Base-by-base conservation (phyloP, 2,888 invertebrate species). In the Sinodicranocentrus sp. region DNA sequence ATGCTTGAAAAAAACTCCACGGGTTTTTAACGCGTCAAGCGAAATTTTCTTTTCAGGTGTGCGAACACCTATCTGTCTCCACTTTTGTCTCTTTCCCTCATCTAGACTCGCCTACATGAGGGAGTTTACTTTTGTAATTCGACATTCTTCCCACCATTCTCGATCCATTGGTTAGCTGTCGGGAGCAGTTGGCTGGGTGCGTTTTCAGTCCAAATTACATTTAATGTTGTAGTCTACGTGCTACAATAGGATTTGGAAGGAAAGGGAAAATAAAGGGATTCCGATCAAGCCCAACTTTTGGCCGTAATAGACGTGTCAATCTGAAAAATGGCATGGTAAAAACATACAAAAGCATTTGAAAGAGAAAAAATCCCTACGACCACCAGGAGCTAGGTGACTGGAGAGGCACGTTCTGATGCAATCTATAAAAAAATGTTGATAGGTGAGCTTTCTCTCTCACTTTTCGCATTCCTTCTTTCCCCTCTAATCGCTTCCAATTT, bases 271-370 rank as follows among this genome's bases (percentile, higher is more conserved):
- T 6, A 52, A 19, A 19, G 25, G 25, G n/a, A 59, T 25, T 26
- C 59, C 25, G 25, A 26, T 59, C 25, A 26, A 59, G 59, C 59
- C 23, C 59, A 25, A 59, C 21, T 23, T 59, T n/a, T n/a, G 59
- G 13, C 15, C 25, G 15, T 59, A 26, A 59, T 59, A 59, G 59
- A 59, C 59, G 59, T 59, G 59, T 59, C 59, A 59, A 59, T 59
- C 59, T 59, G 59, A 59, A 59, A 59, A 59, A 59, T 59, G 26
- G 59, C 23, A 26, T 25, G 8, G 13, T 6, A 43, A 43, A 6
- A 43, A 13, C 43, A 13, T 10, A 43, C 6, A 43, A 43, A 10
- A 43, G 43, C 43, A 43, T 13, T 25, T 23, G 59, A 57, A 33
- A 59, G 25, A 26, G 10, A 59, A 23, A 15, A 26, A 23, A 23